A percentile compares a stretch with the other conserved stretches of the same genome.
Conservation (phyloP, 2,113 vertebrate genomes). For the Canis aureus region DNA sequence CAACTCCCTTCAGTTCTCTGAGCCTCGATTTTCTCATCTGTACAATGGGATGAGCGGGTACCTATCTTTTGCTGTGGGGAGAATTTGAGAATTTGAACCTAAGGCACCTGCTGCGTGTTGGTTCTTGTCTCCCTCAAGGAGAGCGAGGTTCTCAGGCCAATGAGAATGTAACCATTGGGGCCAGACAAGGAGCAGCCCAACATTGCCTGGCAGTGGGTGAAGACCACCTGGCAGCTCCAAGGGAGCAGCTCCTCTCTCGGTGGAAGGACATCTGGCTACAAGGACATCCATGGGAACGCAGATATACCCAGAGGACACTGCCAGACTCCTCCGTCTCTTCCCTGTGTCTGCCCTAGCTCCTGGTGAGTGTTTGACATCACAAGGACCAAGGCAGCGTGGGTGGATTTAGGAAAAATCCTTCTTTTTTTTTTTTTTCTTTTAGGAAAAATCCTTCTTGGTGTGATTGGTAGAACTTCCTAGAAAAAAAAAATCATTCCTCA, state of each 20-base stretch:
- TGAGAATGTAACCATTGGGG: not conserved
- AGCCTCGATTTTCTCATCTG: not conserved
- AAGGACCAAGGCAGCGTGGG: not conserved
- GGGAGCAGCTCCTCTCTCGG: not conserved
- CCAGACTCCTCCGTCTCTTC: not conserved
- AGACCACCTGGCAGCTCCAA: not conserved
- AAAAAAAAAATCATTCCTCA: not conserved
- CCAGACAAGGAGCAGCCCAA: not conserved
- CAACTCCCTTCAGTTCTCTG: not conserved
- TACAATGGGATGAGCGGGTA: not conserved
- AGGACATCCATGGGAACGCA: not conserved
- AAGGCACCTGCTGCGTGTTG: not conserved
- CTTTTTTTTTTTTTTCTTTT: not conserved
- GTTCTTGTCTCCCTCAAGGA: not conserved
- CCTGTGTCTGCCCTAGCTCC: not conserved
- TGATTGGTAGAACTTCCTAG: not conserved
- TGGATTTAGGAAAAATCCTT: not conserved
- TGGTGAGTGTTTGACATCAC: not conserved
- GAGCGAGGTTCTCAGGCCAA: not conserved
- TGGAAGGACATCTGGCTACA: accelerated
- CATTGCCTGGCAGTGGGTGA: not conserved
- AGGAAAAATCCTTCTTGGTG: not conserved
- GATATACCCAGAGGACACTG: not conserved
- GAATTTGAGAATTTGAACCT: not conserved
- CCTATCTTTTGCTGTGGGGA: not conserved